phyloP scores from a whole-genome alignment of 2,888 invertebrate genomes.

The Chirona hameri region DNA sequence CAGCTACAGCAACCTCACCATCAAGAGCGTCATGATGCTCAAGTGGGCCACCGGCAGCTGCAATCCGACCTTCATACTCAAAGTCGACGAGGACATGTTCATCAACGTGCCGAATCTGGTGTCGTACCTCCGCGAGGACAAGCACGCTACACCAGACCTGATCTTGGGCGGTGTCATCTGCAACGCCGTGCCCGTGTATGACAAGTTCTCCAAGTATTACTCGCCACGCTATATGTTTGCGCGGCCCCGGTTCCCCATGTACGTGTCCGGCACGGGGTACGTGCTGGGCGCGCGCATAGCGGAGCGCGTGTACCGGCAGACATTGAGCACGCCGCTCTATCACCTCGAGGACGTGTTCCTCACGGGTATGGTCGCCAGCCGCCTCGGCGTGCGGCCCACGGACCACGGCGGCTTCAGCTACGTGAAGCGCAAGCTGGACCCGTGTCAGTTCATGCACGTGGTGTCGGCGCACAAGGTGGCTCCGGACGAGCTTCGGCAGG shows the following conservation, averaged over 20 bases:
- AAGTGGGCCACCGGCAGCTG: slow-evolving; percentile 37
- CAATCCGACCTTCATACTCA: slow-evolving; percentile 36
- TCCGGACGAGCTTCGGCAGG: slow-evolving; percentile 38
- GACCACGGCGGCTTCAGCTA: slow-evolving; percentile 41
- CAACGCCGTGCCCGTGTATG: slow-evolving; percentile 42
- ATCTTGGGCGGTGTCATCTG: slow-evolving; percentile 44
- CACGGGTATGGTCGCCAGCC: slow-evolving; percentile 43
- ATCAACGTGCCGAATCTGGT: slow-evolving; percentile 38
- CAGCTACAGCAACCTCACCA: slow-evolving; percentile 39
- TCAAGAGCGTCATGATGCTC: slow-evolving; percentile 39
- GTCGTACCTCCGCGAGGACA: slow-evolving; percentile 38
- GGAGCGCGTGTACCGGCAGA: slow-evolving; percentile 41
- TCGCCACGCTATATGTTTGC: slow-evolving; percentile 41
- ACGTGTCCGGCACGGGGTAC: slow-evolving; percentile 46
- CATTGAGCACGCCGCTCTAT: slow-evolving; percentile 42
- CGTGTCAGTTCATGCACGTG: slow-evolving; percentile 41
- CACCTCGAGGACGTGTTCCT: slow-evolving; percentile 47
- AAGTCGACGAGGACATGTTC: slow-evolving; percentile 40
- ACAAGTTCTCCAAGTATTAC: slow-evolving; percentile 38
- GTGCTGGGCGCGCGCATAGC: slow-evolving; percentile 43
- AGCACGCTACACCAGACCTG: neutral
- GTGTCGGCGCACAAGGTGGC: slow-evolving; percentile 41
- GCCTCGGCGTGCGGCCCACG: slow-evolving; percentile 38
- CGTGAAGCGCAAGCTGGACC: slow-evolving; percentile 38
- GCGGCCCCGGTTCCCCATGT: slow-evolving; percentile 43